Evolutionary conservation across 2,113 vertebrate species (phyloP).

Genomic region (Acanthisitta chloris): DNA sequence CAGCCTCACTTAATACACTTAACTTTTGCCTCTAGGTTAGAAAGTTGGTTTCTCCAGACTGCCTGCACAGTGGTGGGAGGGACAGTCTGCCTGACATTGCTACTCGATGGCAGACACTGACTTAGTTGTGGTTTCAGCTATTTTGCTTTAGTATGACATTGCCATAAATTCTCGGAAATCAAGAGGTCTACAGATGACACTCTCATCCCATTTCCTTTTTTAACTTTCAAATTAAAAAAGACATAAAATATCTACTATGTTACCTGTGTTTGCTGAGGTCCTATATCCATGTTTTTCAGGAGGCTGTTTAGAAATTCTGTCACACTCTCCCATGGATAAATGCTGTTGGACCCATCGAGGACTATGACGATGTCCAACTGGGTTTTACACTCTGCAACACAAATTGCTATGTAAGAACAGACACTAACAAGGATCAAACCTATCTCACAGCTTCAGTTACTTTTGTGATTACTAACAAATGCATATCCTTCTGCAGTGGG

Average conservation of each 20-base stretch:
- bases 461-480: not conserved
- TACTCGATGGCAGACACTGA: not conserved
- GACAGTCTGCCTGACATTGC: not conserved
- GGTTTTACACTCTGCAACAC: conserved; percentile 84
- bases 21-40: not conserved
- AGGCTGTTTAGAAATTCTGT: conserved; percentile 83
- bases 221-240: not conserved
- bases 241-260: not conserved
- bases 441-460: not conserved
- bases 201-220: not conserved
- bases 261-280: conserved; percentile 89
- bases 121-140: not conserved
- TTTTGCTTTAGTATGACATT: not conserved
- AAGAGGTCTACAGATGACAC: not conserved
- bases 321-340: conserved; percentile 91
- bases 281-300: conserved; percentile 83
- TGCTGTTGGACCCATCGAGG: conserved; percentile 95
- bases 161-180: not conserved
- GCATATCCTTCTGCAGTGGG: not conserved
- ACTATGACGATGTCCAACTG: conserved; percentile 92
- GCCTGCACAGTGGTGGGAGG: not conserved
- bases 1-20: not conserved
- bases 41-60: not conserved
- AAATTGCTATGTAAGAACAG: not conserved
- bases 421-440: not conserved